Conservation (phyloP, 2,888 invertebrate species). For the Sminthurinus aureus region DNA sequence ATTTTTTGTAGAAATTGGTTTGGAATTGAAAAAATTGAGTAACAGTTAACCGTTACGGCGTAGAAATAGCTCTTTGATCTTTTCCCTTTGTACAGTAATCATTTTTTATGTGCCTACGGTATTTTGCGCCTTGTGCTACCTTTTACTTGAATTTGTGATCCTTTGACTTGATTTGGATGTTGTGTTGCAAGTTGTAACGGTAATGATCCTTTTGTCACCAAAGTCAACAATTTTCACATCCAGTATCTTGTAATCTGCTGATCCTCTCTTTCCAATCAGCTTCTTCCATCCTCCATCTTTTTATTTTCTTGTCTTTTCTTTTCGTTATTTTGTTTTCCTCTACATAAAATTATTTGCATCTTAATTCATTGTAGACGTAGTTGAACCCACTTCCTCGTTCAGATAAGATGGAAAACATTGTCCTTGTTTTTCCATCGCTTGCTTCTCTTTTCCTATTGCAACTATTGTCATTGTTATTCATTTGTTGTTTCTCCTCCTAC, state of each 20-base stretch:
- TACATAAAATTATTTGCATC: neutral
- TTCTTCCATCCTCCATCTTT: neutral
- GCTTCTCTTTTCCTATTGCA: neutral
- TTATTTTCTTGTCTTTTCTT: neutral
- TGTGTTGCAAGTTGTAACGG: no score
- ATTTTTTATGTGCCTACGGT: neutral
- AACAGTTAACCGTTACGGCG: neutral
- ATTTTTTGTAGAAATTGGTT: neutral
- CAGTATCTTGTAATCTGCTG: neutral
- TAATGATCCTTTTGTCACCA: neutral
- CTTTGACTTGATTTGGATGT: no score
- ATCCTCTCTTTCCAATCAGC: neutral
- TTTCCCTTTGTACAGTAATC: neutral
- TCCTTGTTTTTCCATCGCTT: neutral
- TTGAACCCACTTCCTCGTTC: slow-evolving; percentile 2
- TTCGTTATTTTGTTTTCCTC: neutral
- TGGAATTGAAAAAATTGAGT: neutral
- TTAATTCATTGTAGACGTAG: no score
- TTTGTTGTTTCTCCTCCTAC: neutral
- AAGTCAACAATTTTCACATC: neutral
- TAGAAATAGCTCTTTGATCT: neutral
- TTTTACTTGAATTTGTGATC: no score
- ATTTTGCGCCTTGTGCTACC: no score
- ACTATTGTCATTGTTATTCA: neutral
- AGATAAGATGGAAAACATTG: slow-evolving; percentile 6